Evolutionary conservation across 2,888 invertebrate species (phyloP), one percentile per base, ranked within the genome.

Genomic region (Zele albiditarsus): DNA sequence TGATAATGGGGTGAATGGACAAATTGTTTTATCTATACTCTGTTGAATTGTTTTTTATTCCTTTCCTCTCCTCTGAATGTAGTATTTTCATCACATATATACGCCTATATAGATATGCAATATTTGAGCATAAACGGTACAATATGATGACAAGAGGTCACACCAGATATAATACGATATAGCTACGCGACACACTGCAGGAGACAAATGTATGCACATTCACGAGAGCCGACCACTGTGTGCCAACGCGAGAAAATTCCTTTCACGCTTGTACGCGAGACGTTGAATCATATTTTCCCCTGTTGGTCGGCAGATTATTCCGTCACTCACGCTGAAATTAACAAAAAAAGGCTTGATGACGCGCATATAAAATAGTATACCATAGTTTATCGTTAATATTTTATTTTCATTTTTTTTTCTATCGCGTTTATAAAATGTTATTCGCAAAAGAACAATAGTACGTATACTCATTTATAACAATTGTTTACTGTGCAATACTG

Each of bases 281-380:
- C 27, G 66, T 49, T 67, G 49, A 67, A 67, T 67, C 42, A 49
- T 67, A 80, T 81, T 82, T 76, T 78, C 74, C 74, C 53, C 75
- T 71, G 79, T 82, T 79, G 80, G 77, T 78, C 71, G 53, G 78
- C 80, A 80, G 80, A 85, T 85, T 84, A 82, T 82, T 81, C 82
- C 82, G 84, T 85, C 85, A 83, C 81, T 83, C 83, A 82, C 72
- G 58, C 73, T 80, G 76, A 81, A 84, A 84, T 83, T 82, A 82
- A 80, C 77, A 78, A 78, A 80, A 82, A 80, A 73, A 49, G 31
- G 58, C 60, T 57, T 31, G 46, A 71, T 25, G 23, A 33, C 23
- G 53, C 38, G 70, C 20, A 31, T 46, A 46, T 14, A 46, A 16
- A 46, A 46, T 46, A 38, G 8, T 8, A 65, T 8, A 65, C 20